Percentiles rank a stretch among this genome's conserved stretches.
Conservation (phyloP, 2,888 invertebrate genomes). For the Dromius quadrimaculatus region DNA sequence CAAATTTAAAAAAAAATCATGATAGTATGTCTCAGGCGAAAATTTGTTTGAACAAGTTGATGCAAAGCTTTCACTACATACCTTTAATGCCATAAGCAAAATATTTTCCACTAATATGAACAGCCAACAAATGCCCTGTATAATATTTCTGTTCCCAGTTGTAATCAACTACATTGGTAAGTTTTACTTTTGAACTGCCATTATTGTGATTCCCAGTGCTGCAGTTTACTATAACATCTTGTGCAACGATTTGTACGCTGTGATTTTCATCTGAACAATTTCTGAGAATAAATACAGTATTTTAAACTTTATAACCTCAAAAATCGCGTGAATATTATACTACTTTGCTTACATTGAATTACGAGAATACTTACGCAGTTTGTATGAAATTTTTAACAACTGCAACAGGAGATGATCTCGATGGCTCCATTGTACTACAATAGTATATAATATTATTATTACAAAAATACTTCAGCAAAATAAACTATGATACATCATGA, state of each 20-base stretch:
- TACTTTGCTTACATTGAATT: constrained; percentile 4
- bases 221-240: constrained; percentile 78
- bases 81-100: constrained; percentile 94
- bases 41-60: neutral
- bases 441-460: constrained; percentile 1
- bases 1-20: too few species aligned
- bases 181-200: constrained; percentile 90
- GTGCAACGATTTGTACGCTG: constrained; percentile 64
- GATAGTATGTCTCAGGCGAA: neutral
- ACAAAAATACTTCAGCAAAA: constrained; percentile 6
- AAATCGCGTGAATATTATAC: constrained; percentile 3
- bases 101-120: constrained; percentile 87
- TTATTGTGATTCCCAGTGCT: constrained; percentile 80
- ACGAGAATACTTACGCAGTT: constrained; percentile 40
- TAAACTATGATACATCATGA: neutral
- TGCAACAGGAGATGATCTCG: constrained; percentile 33
- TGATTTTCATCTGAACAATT: constrained; percentile 63
- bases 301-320: constrained; percentile 31
- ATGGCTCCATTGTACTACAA: constrained; percentile 47
- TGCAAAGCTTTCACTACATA: constrained; percentile 63
- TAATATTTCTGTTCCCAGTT: constrained; percentile 93
- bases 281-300: constrained; percentile 57
- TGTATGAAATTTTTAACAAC: constrained; percentile 46
- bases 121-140: constrained; percentile 87
- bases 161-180: constrained; percentile 91